These are phyloP conservation scores for Elachura formosa DNA, from an alignment of 2,113 vertebrate genomes.

Conservation along the genomic window DNA sequence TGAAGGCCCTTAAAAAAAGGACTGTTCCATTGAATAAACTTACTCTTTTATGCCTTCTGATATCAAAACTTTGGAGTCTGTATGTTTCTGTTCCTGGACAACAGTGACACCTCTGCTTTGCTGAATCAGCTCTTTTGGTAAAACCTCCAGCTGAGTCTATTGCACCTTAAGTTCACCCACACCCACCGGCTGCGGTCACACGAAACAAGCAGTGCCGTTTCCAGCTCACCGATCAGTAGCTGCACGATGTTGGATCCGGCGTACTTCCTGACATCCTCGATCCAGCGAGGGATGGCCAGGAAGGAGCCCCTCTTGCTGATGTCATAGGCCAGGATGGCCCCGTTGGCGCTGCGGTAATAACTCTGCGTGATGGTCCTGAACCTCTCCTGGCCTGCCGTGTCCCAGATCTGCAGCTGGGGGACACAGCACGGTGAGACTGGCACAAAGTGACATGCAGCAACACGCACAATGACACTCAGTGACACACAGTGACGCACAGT, in stretches of 20 bases:
- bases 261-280: slow-evolving; percentile 85
- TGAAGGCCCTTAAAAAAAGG: too few species aligned
- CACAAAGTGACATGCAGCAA: neutral
- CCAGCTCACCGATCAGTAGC: slow-evolving; percentile 79
- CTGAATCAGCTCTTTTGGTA: neutral
- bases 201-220: rapidly evolving
- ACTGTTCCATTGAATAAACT: too few species aligned
- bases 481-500: neutral
- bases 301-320: slow-evolving; percentile 83
- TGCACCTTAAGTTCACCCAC: neutral
- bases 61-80: too few species aligned
- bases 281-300: slow-evolving; percentile 83
- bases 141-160: rapidly evolving
- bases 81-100: too few species aligned
- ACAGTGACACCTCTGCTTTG: neutral
- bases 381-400: slow-evolving; percentile 86
- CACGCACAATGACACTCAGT: neutral
- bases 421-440: neutral
- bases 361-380: slow-evolving; percentile 90
- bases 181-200: neutral
- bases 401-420: slow-evolving; percentile 86
- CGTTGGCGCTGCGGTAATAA: slow-evolving; percentile 86
- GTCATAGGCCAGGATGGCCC: slow-evolving; percentile 86
- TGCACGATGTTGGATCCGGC: slow-evolving; percentile 83
- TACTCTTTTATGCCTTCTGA: too few species aligned